Conservation (phyloP, 2,888 invertebrate genomes). For the Lasioglossum villosulum region DNA sequence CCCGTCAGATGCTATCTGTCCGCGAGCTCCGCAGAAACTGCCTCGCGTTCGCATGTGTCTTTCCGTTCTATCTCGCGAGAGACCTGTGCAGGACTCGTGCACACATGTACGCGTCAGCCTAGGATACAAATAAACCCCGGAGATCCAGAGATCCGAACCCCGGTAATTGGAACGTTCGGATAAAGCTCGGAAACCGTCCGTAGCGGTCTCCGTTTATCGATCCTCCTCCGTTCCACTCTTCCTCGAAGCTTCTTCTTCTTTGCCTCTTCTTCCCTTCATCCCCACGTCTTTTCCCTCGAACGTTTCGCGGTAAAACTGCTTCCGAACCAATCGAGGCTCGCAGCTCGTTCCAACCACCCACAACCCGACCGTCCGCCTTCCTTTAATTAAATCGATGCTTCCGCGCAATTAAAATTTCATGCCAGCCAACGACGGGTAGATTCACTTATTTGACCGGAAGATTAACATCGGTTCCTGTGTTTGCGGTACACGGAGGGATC, state of each 20-base stretch:
- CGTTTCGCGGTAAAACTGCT: slow-evolving; percentile 33
- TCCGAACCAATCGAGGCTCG: slow-evolving; percentile 57
- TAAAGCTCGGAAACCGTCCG: slow-evolving; percentile 68
- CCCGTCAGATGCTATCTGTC: slow-evolving; percentile 80
- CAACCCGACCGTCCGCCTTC: not conserved
- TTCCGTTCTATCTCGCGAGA: slow-evolving; percentile 67
- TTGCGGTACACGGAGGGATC: not conserved
- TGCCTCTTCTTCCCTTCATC: slow-evolving; percentile 10
- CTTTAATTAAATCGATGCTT: slow-evolving; percentile 68
- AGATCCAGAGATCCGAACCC: slow-evolving; percentile 70
- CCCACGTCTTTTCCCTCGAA: not conserved
- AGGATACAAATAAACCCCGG: slow-evolving; percentile 70
- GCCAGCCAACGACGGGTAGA: slow-evolving; percentile 33
- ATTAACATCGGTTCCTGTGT: slow-evolving; percentile 34
- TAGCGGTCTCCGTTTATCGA: slow-evolving; percentile 64
- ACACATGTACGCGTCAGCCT: slow-evolving; percentile 8
- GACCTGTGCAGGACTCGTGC: slow-evolving; percentile 14
- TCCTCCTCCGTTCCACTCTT: slow-evolving; percentile 38
- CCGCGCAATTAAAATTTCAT: slow-evolving; percentile 68
- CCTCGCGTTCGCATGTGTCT: slow-evolving; percentile 65
- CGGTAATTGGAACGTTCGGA: slow-evolving; percentile 76
- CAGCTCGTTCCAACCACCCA: not conserved
- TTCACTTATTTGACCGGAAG: slow-evolving; percentile 59
- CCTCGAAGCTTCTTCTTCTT: slow-evolving; percentile 25
- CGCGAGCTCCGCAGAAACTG: slow-evolving; percentile 58